phyloP scores from a whole-genome alignment of 2,888 invertebrate genomes.

The Cryptosula pallasiana region DNA sequence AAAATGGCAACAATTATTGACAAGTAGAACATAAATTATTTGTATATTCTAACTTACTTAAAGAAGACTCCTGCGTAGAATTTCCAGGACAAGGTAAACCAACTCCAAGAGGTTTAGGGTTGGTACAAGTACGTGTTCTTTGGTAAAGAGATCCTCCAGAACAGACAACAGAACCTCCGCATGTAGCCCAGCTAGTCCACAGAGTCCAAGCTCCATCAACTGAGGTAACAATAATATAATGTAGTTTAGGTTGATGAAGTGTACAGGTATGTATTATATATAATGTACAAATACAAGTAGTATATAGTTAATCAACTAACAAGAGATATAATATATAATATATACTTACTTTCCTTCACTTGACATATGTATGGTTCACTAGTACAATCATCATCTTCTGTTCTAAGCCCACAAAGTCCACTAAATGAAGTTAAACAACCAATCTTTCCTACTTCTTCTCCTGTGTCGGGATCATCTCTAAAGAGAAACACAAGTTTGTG shows the following conservation, averaged over 20 bases:
- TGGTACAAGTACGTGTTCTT: slow-evolving; percentile 6
- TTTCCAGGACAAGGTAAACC: slow-evolving; percentile 1
- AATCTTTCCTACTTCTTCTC: not conserved
- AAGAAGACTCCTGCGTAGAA: not conserved
- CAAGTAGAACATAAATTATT: too few relatives aligned
- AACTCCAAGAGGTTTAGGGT: not conserved
- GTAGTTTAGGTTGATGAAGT: too few relatives aligned
- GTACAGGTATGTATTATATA: too few relatives aligned
- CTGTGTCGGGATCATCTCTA: not conserved
- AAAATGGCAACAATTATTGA: too few relatives aligned
- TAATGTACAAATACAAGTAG: too few relatives aligned
- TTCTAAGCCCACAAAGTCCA: not conserved
- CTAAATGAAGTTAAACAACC: not conserved
- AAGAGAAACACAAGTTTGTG: too few relatives aligned
- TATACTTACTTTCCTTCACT: not conserved
- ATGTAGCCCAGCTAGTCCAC: not conserved
- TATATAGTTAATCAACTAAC: too few relatives aligned
- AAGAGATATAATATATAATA: too few relatives aligned
- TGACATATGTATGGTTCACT: not conserved
- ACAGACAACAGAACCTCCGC: not conserved
- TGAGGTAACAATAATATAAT: not conserved
- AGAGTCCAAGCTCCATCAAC: slow-evolving; percentile 18
- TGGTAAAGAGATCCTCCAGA: not conserved
- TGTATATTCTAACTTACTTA: too few relatives aligned
- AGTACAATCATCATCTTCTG: not conserved